Evolutionary conservation across 2,113 vertebrate species (phyloP), one percentile per base, ranked within the genome.

Genomic region (Paradoxurus hermaphroditus): DNA sequence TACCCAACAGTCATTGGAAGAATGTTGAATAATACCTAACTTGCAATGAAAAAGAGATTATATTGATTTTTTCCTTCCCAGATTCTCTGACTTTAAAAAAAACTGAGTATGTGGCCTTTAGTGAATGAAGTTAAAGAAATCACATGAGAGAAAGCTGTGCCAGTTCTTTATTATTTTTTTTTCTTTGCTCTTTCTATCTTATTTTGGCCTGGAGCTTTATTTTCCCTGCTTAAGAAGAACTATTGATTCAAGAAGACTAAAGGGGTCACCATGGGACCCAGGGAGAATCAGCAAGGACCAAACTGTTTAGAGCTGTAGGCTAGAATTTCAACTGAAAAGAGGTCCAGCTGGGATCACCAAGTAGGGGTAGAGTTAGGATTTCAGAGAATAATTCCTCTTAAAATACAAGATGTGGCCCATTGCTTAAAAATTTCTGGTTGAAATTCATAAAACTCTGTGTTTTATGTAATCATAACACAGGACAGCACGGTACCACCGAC

Each of bases 181-280:
- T 7, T 31, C 5, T n/a, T 59, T 93, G 18, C 10, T 67, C 29
- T 59, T 51, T 94, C n/a, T 86, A 34, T 83, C 11, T 94, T 92
- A 78, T 83, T 97, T 87, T 94, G 70, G 31, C 56, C 62, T 63
- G 12, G 27, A 53, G 75, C n/a, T 68, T 92, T 97, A 63, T 63
- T 94, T 97, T 90, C 62, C 77, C 81, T 97, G 68, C 29, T 93
- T 94, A 96, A 92, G 39, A 96, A 93, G 65, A 90, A n/a, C 31
- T 89, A 89, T 65, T 81, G n/a, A 97, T 94, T 85, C 67, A 83
- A 34, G 31, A 82, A 94, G 31, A 72, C 15, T 63, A 95, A 92
- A 41, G 23, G 34, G 15, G 39, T 68, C 1, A 0, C 18, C n/a
- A 34, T n/a, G 56, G 44, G 78, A 63, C 51, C n/a, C 56, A 81